Conservation (phyloP, 2,113 vertebrate genomes). For the Coregonus clupeaformis region DNA sequence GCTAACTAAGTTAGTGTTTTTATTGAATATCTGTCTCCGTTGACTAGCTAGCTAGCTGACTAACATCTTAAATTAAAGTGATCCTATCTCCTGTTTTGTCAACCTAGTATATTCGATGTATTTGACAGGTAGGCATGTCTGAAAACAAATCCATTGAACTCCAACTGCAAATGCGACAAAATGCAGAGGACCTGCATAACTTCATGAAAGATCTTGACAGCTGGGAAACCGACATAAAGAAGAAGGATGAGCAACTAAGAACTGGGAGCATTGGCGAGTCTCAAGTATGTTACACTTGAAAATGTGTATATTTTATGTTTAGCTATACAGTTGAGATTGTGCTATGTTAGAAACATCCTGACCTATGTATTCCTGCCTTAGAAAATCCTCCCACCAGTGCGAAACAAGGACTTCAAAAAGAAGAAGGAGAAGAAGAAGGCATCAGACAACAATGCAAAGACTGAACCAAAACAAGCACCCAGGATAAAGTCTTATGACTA, state of each 20-base stretch:
- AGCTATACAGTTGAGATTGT: neutral
- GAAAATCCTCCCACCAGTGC: constrained; percentile 84
- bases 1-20: too few relatives aligned
- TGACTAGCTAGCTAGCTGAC: neutral
- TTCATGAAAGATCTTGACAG: constrained; percentile 89
- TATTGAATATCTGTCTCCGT: neutral
- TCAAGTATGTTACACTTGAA: constrained; percentile 68
- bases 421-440: constrained; percentile 78
- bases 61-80: too few relatives aligned
- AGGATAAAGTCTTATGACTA: constrained; percentile 90
- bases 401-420: constrained; percentile 88
- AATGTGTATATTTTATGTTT: neutral
- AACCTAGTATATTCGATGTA: neutral
- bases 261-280: constrained; percentile 60
- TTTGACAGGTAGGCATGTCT: constrained; percentile 74
- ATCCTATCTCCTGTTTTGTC: neutral
- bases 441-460: constrained; percentile 64
- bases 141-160: constrained; percentile 85
- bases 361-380: neutral
- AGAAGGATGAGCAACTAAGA: constrained; percentile 84
- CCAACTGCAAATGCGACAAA: constrained; percentile 91
- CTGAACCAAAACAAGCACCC: constrained; percentile 72
- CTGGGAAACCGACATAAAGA: constrained; percentile 93
- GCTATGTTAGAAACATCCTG: neutral
- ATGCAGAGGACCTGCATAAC: constrained; percentile 89